Percentiles rank a stretch among this genome's conserved stretches.
Conservation (phyloP, 2,797 vertebrate species). For the Aldrovandia affinis region DNA sequence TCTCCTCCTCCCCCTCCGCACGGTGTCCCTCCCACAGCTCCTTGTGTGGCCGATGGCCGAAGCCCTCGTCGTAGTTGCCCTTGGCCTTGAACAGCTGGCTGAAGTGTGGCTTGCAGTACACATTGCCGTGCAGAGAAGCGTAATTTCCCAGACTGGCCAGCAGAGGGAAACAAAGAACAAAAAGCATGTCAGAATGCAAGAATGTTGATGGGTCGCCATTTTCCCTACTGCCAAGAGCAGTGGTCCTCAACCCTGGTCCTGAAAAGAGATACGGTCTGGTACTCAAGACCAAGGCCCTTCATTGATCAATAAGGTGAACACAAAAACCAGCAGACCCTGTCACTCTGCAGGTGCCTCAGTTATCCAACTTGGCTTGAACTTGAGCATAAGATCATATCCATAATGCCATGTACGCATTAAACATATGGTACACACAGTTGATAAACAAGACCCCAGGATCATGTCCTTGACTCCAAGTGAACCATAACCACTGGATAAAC, state of each 20-base stretch:
- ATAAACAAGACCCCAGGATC: too few species aligned
- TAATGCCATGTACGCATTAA: too few species aligned
- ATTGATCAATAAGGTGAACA: too few species aligned
- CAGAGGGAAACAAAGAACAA: slow-evolving; percentile 35
- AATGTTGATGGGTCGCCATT: neutral
- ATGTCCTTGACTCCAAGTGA: too few species aligned
- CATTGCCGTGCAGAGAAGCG: slow-evolving; percentile 86
- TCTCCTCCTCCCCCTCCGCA: slow-evolving; percentile 59
- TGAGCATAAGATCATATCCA: too few species aligned
- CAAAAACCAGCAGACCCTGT: neutral
- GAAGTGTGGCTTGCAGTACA: slow-evolving; percentile 98
- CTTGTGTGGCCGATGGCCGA: slow-evolving; percentile 92
- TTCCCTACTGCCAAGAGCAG: too few species aligned
- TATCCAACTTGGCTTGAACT: too few species aligned
- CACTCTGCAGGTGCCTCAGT: neutral
- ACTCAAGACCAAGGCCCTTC: too few species aligned
- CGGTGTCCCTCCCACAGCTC: slow-evolving; percentile 89
- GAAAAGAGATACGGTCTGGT: too few species aligned
- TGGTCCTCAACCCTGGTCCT: too few species aligned
- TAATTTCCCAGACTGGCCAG: slow-evolving; percentile 84
- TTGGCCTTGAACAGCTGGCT: slow-evolving; percentile 97
- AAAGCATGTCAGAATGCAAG: neutral
- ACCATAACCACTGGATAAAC: too few species aligned
- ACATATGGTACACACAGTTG: too few species aligned
- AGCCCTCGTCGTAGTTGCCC: slow-evolving; percentile 97